Conservation (phyloP, 2,113 vertebrate genomes). For the Baryphthengus martii region DNA sequence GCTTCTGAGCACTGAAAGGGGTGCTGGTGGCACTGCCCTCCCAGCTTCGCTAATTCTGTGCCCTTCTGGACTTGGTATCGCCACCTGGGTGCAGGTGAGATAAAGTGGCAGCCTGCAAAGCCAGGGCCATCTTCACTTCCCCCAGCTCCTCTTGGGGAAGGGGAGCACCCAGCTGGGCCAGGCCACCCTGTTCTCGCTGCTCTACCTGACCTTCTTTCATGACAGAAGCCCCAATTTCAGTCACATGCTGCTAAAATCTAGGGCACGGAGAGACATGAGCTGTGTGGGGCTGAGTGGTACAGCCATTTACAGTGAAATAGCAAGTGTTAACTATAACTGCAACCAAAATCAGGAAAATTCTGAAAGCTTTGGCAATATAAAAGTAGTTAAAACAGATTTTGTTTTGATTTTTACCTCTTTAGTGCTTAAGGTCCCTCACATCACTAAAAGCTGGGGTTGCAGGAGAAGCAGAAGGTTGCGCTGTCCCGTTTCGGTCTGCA, state of each 20-base stretch:
- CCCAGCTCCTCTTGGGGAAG: accelerated
- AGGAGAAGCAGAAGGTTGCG: neutral
- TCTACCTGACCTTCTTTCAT: neutral
- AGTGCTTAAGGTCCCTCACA: accelerated
- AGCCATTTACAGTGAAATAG: neutral
- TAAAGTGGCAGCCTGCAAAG: neutral
- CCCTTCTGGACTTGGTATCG: accelerated
- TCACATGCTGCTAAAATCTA: slow-evolving; percentile 15
- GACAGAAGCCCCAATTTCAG: neutral
- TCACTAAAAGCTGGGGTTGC: neutral
- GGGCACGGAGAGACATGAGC: neutral
- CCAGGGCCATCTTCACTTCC: accelerated
- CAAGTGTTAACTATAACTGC: neutral
- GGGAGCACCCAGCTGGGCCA: neutral
- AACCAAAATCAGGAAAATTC: neutral
- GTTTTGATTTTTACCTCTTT: neutral
- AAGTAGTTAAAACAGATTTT: neutral
- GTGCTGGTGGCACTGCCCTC: accelerated
- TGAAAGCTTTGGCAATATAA: neutral
- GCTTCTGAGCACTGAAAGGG: accelerated
- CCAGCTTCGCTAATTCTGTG: accelerated
- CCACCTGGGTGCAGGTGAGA: neutral
- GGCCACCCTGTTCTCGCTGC: neutral
- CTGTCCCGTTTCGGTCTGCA: neutral
- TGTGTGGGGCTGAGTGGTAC: neutral